Evolutionary conservation across 1,140 invertebrate genomes (phyloP), one percentile per base, ranked within the genome.

Genomic region (Sycobia sp.): DNA sequence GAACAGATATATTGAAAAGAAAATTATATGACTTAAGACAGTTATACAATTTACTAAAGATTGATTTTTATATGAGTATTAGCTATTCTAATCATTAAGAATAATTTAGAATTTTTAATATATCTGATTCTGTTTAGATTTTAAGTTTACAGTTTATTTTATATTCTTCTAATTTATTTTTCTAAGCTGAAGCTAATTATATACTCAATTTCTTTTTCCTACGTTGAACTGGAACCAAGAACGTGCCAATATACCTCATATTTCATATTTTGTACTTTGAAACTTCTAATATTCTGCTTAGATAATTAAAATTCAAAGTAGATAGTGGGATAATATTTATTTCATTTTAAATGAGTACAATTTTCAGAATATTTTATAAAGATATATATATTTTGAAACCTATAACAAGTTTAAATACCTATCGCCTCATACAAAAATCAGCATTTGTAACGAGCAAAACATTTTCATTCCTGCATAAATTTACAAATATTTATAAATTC

Each of bases 201-300:
- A 22, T n/a, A 47, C 4, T 34, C 25, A 34, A 38, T 22, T 25
- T 5, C 9, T 51, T 47, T 16, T 50, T 27, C 44, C 44, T 51
- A 32, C 47, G 38, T 34, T 27, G 18, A 53, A 59, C 55, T 53
- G 47, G 32, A 65, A 46, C 29, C 22, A 53, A 25, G 16, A 46
- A 65, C 18, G 55, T 65, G 62, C 62, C 62, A 65, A 65, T 22
- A 34, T 51, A 53, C 22, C 55, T 59, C 29, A 59, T 44, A 41
- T 43, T 41, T 51, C 9, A 61, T 56, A 44, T n/a, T 55, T 51
- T 56, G n/a, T n/a, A n/a, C n/a, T n/a, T n/a, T n/a, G n/a, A n/a
- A n/a, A n/a, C n/a, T n/a, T n/a, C n/a, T n/a, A n/a, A n/a, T n/a
- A n/a, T n/a, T n/a, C n/a, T n/a, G n/a, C n/a, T n/a, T n/a, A n/a